Conservation (phyloP, 2,113 vertebrate genomes). For the Todiramphus saurophagus region DNA sequence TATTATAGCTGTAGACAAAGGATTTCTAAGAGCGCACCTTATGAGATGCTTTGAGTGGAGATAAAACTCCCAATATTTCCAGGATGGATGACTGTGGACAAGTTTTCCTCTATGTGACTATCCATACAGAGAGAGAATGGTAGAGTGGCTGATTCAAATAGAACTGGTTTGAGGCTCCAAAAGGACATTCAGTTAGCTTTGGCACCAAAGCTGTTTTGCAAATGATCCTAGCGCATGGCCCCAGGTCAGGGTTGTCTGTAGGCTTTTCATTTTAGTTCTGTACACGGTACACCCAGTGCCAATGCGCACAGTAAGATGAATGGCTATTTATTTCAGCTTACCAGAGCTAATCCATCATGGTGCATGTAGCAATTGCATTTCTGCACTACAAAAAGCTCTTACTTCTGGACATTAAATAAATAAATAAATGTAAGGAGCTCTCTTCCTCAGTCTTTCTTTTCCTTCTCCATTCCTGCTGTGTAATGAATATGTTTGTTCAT, state of each 20-base stretch:
- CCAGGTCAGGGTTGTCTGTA: slow-evolving; percentile 12
- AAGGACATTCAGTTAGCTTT: neutral
- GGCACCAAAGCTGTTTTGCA: neutral
- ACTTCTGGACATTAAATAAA: slow-evolving; percentile 68
- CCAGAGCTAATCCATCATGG: slow-evolving; percentile 68
- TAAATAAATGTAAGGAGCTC: slow-evolving; percentile 53
- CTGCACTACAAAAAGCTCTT: slow-evolving; percentile 37
- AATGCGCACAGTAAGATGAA: slow-evolving; percentile 56
- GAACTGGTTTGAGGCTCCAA: neutral
- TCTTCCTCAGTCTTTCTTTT: slow-evolving; percentile 22
- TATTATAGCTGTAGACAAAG: neutral
- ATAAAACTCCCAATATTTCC: neutral
- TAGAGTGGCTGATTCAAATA: neutral
- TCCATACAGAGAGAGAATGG: neutral
- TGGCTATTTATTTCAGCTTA: slow-evolving; percentile 66
- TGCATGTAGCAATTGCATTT: slow-evolving; percentile 59
- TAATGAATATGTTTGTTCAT: slow-evolving; percentile 55
- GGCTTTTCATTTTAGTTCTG: slow-evolving; percentile 38
- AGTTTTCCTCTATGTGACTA: neutral
- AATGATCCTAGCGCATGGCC: neutral
- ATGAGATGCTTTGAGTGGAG: neutral
- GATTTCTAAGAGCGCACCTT: neutral
- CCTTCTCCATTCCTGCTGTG: neutral
- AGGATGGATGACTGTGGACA: neutral
- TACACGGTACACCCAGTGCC: neutral